phyloP scores from a whole-genome alignment of 1,140 invertebrate genomes.

The Euschistus heros region DNA sequence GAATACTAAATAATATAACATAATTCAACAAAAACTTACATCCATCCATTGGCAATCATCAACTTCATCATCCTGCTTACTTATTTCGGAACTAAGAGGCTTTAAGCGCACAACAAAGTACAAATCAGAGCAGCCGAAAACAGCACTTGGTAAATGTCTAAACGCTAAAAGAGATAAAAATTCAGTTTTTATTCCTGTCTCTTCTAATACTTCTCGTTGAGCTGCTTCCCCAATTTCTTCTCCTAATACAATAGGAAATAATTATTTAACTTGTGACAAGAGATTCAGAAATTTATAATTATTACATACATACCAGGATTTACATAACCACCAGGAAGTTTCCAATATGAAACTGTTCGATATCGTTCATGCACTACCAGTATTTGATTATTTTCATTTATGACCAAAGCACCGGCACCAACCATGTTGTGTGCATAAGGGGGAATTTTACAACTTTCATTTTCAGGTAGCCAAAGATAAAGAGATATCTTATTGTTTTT shows the following conservation, averaged over 20 bases:
- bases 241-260: slow-evolving; percentile 40
- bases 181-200: slow-evolving; percentile 67
- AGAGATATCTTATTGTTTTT: slow-evolving; percentile 62
- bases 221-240: slow-evolving; percentile 71
- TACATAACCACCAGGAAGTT: slow-evolving; percentile 83
- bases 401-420: slow-evolving; percentile 76
- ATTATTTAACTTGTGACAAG: neutral
- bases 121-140: slow-evolving; percentile 74
- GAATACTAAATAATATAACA: slow-evolving; percentile 18
- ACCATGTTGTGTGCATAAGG: slow-evolving; percentile 74
- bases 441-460: slow-evolving; percentile 57
- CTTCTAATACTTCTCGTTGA: slow-evolving; percentile 76
- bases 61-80: slow-evolving; percentile 61
- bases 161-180: slow-evolving; percentile 67
- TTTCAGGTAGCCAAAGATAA: slow-evolving; percentile 62
- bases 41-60: slow-evolving; percentile 71
- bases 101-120: slow-evolving; percentile 65
- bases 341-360: slow-evolving; percentile 55
- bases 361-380: slow-evolving; percentile 69
- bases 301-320: slow-evolving; percentile 53
- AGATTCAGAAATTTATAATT: neutral
- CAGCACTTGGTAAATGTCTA: slow-evolving; percentile 57
- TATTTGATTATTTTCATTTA: slow-evolving; percentile 60
- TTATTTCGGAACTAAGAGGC: slow-evolving; percentile 52
- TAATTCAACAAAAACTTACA: slow-evolving; percentile 31